phyloP scores from a whole-genome alignment of 2,888 invertebrate species.

The Deladenus siricidicola region DNA sequence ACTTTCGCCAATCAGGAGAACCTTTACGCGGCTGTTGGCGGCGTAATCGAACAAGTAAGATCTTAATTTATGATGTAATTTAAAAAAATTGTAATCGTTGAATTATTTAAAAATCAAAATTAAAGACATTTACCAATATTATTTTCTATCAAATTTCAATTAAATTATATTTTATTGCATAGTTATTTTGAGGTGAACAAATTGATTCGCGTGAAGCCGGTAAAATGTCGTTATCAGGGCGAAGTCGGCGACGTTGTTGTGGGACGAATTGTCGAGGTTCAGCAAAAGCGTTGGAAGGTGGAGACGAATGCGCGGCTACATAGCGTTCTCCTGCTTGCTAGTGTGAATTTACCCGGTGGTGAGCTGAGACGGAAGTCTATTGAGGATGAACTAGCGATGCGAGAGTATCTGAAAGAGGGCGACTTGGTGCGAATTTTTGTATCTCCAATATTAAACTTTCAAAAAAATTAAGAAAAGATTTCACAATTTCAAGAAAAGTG shows the following conservation, averaged over 20 bases:
- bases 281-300: slow-evolving; percentile 59
- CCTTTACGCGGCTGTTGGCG: slow-evolving; percentile 84
- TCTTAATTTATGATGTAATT: neutral
- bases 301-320: slow-evolving; percentile 75
- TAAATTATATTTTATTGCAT: no score
- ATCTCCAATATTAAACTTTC: no score
- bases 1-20: slow-evolving; percentile 69
- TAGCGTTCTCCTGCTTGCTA: slow-evolving; percentile 75
- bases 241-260: slow-evolving; percentile 95
- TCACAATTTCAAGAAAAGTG: no score
- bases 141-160: no score
- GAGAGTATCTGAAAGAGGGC: slow-evolving; percentile 82
- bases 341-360: slow-evolving; percentile 88
- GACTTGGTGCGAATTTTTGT: slow-evolving; percentile 72
- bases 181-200: slow-evolving; percentile 72
- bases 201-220: slow-evolving; percentile 78
- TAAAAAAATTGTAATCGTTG: neutral
- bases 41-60: slow-evolving; percentile 72
- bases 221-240: slow-evolving; percentile 67
- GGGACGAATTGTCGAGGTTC: slow-evolving; percentile 84
- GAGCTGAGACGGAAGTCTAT: slow-evolving; percentile 70
- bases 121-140: no score
- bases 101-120: neutral
- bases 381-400: slow-evolving; percentile 96
- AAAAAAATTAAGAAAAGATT: no score